phyloP scores from a whole-genome alignment of 2,797 vertebrate genomes.

The Micrastur ruficollis region DNA sequence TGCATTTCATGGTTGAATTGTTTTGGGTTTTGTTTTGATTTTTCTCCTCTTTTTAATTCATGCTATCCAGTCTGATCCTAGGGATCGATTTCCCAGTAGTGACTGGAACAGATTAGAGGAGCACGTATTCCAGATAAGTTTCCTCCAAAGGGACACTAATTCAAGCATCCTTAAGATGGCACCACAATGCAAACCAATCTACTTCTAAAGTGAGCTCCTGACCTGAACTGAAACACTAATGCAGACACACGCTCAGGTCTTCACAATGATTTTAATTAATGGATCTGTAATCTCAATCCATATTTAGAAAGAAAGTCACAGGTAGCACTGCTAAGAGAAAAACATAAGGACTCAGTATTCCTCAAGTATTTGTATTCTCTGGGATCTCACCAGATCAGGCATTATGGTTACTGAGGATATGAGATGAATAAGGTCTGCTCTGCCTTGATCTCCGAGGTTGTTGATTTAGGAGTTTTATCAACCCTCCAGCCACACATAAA shows the following conservation, averaged over 20 bases:
- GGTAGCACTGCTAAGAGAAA: neutral
- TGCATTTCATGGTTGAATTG: neutral
- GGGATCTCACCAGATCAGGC: neutral
- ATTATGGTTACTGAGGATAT: neutral
- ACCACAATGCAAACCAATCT: slow-evolving; percentile 23
- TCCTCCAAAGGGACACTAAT: neutral
- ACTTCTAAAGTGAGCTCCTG: neutral
- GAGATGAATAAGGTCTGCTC: neutral
- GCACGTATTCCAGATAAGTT: neutral
- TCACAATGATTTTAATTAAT: neutral
- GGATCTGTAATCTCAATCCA: neutral
- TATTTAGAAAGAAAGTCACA: neutral
- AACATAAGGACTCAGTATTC: neutral
- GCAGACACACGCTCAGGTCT: neutral
- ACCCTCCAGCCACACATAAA: neutral
- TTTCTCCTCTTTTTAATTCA: neutral
- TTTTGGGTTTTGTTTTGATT: neutral
- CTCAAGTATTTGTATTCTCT: neutral
- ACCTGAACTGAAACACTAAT: neutral
- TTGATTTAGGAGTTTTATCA: neutral
- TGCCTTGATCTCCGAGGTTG: neutral
- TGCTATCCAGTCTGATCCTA: neutral
- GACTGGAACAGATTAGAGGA: neutral
- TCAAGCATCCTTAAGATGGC: slow-evolving; percentile 40
- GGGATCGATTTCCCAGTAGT: neutral